Evolutionary conservation across 2,113 vertebrate species (phyloP), one percentile per base, ranked within the genome.

Genomic region (Ochotona princeps): DNA sequence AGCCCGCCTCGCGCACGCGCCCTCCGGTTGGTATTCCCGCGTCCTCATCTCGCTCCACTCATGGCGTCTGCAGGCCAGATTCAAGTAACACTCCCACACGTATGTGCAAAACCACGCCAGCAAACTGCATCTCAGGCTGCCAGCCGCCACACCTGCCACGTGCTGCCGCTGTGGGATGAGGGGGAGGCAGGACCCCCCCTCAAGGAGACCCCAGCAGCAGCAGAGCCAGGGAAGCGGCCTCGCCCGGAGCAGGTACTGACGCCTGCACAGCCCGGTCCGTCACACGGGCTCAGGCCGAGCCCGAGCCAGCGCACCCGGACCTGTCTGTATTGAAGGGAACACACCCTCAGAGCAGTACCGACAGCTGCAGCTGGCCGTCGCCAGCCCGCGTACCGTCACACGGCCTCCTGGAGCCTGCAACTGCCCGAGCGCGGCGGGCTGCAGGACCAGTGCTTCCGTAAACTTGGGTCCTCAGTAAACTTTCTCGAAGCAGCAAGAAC

Each of bases 401-500:
- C 80, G 96, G 94, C 90, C 21, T 2, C 3, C 83, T 14, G 60
- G 1, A 79, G 92, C 96, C 66, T 79, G 28, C 47, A 11, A 49
- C 44, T 70, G 17, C 93, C 76, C 86, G 82, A 91, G 96, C 95
- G 96, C 97, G 96, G 96, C 94, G 92, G 96, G 94, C 86, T 92
- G 83, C 95, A 67, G 96, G 47, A 66, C 93, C 97, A 97, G 97
- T 94, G 96, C 96, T 95, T 76, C 82, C 83, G 96, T 89, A 96
- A 97, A 96, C 91, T 84, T 94, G 92, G 75, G 74, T 97, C 97
- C 92, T 97, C 95, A 95, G 97, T 97, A 97, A 97, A 98, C 98
- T 92, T 96, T 96, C 98, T 98, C 97, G 97, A 98, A 99, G 98
- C 98, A 99, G 98, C 98, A 98, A 97, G 83, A 95, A 81, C 93